Percentiles rank a stretch among this genome's conserved stretches.
These are phyloP conservation scores for Poicephalus gulielmi DNA, from an alignment of 2,113 vertebrate genomes.

Conservation along the genomic window DNA sequence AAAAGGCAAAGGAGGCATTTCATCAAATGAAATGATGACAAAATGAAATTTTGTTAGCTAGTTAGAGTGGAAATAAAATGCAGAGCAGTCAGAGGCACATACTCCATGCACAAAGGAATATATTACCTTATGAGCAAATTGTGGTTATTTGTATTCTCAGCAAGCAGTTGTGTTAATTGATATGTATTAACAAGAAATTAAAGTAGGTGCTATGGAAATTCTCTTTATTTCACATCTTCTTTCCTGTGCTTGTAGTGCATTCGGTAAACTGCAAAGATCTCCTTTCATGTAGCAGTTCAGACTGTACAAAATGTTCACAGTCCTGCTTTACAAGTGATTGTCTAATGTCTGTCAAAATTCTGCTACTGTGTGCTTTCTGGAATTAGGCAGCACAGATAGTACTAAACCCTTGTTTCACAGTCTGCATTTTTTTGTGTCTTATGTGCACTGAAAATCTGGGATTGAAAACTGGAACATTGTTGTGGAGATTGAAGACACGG, in stretches of 20 bases:
- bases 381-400: not conserved
- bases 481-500: too few species aligned
- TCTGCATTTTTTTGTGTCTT: not conserved
- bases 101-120: not conserved
- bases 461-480: not conserved
- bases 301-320: not conserved
- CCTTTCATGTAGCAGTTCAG: not conserved
- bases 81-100: not conserved
- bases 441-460: not conserved
- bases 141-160: conserved; percentile 37
- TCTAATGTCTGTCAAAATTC: not conserved
- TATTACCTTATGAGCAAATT: conserved; percentile 35
- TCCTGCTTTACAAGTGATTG: not conserved
- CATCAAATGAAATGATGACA: not conserved
- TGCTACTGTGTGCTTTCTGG: not conserved
- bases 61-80: conserved; percentile 4
- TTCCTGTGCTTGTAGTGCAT: not conserved
- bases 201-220: not conserved
- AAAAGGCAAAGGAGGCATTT: not conserved
- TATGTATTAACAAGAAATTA: conserved; percentile 45
- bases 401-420: not conserved
- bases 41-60: conserved; percentile 31
- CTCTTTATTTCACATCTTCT: not conserved
- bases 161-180: conserved; percentile 20
- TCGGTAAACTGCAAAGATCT: not conserved